Evolutionary conservation across 92 coral and sea anemone genomes (phyloP), one percentile per base, ranked within the genome.

Genomic region (Diadumene lineata): DNA sequence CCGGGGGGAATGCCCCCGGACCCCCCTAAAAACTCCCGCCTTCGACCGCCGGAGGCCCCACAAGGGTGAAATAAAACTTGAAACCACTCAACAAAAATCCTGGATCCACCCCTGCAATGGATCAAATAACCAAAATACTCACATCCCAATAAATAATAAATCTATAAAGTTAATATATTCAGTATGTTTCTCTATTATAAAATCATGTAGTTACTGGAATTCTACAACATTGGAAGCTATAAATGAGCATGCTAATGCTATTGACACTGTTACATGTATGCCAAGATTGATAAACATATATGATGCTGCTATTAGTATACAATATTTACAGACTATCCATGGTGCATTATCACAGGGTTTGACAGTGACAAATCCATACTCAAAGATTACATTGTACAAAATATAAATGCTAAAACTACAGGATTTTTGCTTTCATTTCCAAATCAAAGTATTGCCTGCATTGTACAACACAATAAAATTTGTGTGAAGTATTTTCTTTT

Each of bases 81-180:
- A n/a, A n/a, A n/a, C n/a, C n/a, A n/a, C n/a, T n/a, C n/a, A n/a
- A n/a, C n/a, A n/a, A n/a, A n/a, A n/a, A n/a, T n/a, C n/a, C n/a
- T n/a, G n/a, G n/a, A n/a, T n/a, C n/a, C n/a, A 22, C 48, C 38
- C 77, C 50, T 70, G 43, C 44, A 58, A 57, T 50, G 71, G 28
- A 63, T 21, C 70, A 55, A 53, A 69, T 30, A 82, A 64, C 56
- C 68, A 21, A 56, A 15, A 34, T 67, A 55, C 32, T 62, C 64
- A 64, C 31, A 24, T 68, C 53, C 60, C 74, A 72, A 81, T 81
- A 50, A n/a, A n/a, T n/a, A 81, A 81, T 81, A 73, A 81, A 57
- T 73, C 60, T 73, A 34, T 81, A 73, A 81, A 29, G 80, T 81
- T 73, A 43, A 81, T 81, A 73, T 81, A 81, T 81, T 57, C 85